Evolutionary conservation across 2,888 invertebrate genomes (phyloP).

Genomic region (Aspidiotus destructor): DNA sequence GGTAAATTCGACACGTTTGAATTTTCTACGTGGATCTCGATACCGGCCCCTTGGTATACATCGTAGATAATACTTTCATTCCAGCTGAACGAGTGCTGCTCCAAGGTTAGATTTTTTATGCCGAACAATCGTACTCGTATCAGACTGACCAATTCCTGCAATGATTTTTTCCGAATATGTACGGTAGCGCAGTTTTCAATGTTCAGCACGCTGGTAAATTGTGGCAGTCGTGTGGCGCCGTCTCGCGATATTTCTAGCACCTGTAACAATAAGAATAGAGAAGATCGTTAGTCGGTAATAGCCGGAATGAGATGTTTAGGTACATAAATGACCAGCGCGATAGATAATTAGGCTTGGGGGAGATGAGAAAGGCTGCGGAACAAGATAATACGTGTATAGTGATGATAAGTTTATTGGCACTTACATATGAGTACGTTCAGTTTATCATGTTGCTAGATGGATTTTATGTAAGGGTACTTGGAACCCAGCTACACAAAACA

Average conservation of each 20-base stretch:
- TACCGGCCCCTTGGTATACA: conserved; percentile 38
- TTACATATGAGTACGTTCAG: too few species aligned
- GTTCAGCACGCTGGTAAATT: conserved; percentile 51
- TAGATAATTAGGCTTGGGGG: too few species aligned
- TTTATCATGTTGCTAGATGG: too few species aligned
- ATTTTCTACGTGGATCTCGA: conserved; percentile 42
- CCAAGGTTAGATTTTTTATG: conserved; percentile 53
- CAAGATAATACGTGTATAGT: too few species aligned
- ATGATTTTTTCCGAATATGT: conserved; percentile 50
- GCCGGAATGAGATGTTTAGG: too few species aligned
- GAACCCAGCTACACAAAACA: too few species aligned
- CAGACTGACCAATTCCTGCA: conserved; percentile 53
- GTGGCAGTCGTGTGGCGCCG: conserved; percentile 41
- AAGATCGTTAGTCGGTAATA: too few species aligned
- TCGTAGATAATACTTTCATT: conserved; percentile 39
- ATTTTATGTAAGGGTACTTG: too few species aligned
- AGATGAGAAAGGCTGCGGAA: too few species aligned
- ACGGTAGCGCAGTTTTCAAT: conserved; percentile 58
- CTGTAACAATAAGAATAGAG: conserved; percentile 5
- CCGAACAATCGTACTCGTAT: conserved; percentile 54
- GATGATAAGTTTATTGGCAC: too few species aligned
- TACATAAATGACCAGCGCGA: too few species aligned
- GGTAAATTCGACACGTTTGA: conserved; percentile 45
- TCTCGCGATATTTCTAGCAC: conserved; percentile 20
- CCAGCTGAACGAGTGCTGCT: conserved; percentile 54